Evolutionary conservation across 2,797 vertebrate species (phyloP).

Genomic region (Hypotaenidia okinawae): DNA sequence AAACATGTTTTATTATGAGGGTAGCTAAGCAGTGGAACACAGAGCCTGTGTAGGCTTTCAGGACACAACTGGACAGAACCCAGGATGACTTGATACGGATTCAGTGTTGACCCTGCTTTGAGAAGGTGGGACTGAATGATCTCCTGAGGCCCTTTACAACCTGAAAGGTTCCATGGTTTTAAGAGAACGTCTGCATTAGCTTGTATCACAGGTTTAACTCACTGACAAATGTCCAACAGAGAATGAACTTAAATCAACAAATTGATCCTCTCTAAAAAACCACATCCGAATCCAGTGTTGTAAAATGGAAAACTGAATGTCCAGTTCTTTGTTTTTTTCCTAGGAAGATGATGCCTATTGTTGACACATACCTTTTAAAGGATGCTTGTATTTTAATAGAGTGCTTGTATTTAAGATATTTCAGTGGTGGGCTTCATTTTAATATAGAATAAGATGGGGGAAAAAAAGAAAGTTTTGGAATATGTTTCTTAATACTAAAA

Average conservation of each 20-base stretch:
- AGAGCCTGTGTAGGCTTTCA: background rate
- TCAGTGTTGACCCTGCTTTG: background rate
- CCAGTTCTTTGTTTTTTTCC: rapidly evolving
- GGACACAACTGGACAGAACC: background rate
- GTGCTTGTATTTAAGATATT: background rate
- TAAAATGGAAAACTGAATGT: background rate
- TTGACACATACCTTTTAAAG: background rate
- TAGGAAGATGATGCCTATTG: background rate
- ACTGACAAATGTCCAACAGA: background rate
- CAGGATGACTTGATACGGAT: background rate
- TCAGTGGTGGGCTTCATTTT: background rate
- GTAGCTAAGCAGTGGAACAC: background rate
- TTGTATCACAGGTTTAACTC: background rate
- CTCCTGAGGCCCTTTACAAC: background rate
- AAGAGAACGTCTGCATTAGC: background rate
- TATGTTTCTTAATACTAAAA: background rate
- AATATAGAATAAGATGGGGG: background rate
- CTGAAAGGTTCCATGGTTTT: background rate
- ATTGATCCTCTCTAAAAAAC: background rate
- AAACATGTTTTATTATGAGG: background rate
- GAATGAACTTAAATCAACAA: background rate
- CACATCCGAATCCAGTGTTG: background rate
- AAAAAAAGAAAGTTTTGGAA: background rate
- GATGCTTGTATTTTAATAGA: background rate
- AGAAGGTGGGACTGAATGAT: background rate